Base-by-base conservation (phyloP, 23 tunicate genomes). In the Trididemnum nubilum region DNA sequence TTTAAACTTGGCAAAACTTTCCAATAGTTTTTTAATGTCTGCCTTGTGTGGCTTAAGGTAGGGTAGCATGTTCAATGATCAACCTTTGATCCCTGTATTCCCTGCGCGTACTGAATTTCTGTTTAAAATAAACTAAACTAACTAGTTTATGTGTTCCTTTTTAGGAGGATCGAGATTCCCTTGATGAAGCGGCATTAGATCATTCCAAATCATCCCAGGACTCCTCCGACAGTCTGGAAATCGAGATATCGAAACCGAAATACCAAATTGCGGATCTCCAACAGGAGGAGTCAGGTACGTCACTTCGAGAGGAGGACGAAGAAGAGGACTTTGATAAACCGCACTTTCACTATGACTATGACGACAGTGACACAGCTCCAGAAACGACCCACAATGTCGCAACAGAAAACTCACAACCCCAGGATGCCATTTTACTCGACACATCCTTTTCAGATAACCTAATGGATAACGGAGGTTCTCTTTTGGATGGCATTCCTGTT, bases 281-380 rank as follows among this genome's bases (percentile, higher is more conserved):
- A 5, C 57, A 40, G 31, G 58, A 73, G 58, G 30, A 73, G 28
- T 2, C 57, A 73, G 58, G 78, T 73, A 73, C 30, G 78, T 73
- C 58, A 12, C 78, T 38, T 9, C 39, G 15, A 5, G 74, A 34
- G 5, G 37, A 22, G 39, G 39, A 34, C 33, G 72, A 64, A 36
- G 50, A 28, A 23, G 87, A 83, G 36, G 81, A 73, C 38, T 57
- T 34, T 39, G 81, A 83, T 37, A 83, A 83, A 44, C 87, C 87
- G 0, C 81, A 83, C 36, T 83, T 83, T 76, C 38, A 73, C n/a
- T 83, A 83, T 51, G 58, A n/a, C 2, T 40, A 37, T 39, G 58
- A 73, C 2, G 58, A 73, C 38, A 38, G 33, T 21, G 25, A 3
- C n/a, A 3, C 26, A 12, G 67, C 26, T 24, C 28, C 29, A n/a